Conservation (phyloP, 64 coral and sea anemone species). For the Dendronephthya gigantea region DNA sequence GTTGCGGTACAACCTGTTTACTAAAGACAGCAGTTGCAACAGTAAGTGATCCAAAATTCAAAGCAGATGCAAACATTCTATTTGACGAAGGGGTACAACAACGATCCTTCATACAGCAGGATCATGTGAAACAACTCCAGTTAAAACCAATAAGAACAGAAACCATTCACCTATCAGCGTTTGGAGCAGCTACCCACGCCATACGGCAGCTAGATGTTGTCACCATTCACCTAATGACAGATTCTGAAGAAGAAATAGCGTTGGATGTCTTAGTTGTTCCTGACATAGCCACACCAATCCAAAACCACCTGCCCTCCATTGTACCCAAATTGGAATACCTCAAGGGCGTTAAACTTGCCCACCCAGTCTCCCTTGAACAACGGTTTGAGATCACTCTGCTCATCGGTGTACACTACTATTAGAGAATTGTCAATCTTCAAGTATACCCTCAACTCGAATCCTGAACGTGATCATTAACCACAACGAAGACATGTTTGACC, state of each 20-base stretch:
- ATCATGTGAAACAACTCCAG: neutral
- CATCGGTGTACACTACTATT: neutral
- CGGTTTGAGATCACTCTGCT: slow-evolving; percentile 16
- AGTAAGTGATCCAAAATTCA: neutral
- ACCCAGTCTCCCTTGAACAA: neutral
- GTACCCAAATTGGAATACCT: neutral
- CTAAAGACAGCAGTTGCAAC: neutral
- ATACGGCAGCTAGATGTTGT: neutral
- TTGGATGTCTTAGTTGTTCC: neutral
- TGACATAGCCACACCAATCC: neutral
- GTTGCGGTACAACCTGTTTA: neutral
- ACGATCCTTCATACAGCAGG: neutral
- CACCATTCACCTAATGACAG: neutral
- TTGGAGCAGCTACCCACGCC: neutral
- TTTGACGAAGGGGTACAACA: neutral
- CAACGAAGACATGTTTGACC: neutral
- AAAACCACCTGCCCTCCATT: neutral
- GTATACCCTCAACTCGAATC: neutral
- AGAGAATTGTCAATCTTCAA: neutral
- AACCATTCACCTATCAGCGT: neutral
- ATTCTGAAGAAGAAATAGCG: neutral
- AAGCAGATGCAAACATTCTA: neutral
- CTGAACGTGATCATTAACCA: neutral
- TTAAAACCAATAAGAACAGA: neutral
- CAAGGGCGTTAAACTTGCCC: neutral